These are phyloP conservation scores for Cyprinella venusta DNA, from an alignment of 2,797 vertebrate species.

Conservation along the genomic window DNA sequence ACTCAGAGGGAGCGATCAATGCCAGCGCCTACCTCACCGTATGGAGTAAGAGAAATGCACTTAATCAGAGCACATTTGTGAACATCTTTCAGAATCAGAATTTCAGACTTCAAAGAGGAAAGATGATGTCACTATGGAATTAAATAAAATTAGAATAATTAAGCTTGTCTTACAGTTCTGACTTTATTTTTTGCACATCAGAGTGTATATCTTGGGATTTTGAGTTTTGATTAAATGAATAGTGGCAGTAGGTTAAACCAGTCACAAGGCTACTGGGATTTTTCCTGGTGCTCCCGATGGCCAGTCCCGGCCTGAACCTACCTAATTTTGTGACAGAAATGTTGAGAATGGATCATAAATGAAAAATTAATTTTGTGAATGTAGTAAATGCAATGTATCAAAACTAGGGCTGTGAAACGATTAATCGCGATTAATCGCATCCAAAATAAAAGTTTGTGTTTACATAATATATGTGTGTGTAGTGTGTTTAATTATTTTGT, in stretches of 20 bases:
- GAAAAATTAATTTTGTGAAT: neutral
- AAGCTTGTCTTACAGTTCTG: neutral
- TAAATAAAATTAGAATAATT: too few relatives aligned
- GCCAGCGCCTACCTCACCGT: conserved; percentile 84
- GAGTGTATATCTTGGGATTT: neutral
- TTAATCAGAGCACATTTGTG: neutral
- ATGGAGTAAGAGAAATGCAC: conserved; percentile 84
- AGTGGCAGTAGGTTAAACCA: neutral
- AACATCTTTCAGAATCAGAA: neutral
- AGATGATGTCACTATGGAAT: neutral
- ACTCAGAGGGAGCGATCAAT: conserved; percentile 83
- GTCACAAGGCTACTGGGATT: neutral
- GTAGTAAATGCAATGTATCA: neutral
- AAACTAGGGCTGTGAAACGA: too few relatives aligned
- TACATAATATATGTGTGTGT: too few relatives aligned
- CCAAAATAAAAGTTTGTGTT: too few relatives aligned
- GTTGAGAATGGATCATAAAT: neutral
- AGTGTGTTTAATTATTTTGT: too few relatives aligned
- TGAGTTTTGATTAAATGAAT: neutral
- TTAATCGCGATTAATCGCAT: too few relatives aligned
- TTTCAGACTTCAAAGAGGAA: neutral
- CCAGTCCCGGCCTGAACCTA: neutral
- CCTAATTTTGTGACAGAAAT: neutral
- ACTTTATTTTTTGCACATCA: neutral
- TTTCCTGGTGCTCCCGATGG: neutral